Conservation (phyloP, 1,140 invertebrate genomes). For the Sipha flava region DNA sequence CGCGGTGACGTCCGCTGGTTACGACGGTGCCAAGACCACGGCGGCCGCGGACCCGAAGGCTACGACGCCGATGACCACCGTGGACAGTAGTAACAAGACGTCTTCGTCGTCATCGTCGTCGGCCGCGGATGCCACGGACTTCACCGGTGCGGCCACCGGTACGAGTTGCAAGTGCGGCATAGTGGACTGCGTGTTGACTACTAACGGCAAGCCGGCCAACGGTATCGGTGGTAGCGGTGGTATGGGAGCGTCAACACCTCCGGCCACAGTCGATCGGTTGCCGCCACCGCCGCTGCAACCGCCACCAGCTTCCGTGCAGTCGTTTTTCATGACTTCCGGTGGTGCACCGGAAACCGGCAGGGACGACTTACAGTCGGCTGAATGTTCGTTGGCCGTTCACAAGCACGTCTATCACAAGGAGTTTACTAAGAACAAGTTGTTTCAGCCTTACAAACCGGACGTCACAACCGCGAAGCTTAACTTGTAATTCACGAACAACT, state of each 20-base stretch:
- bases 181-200: conserved; percentile 40
- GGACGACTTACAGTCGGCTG: conserved; percentile 2
- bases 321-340: not conserved
- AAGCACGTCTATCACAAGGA: conserved; percentile 13
- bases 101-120: conserved; percentile 11
- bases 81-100: conserved; percentile 37
- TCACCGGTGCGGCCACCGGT: conserved; percentile 39
- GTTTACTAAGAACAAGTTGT: conserved; percentile 37
- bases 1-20: conserved; percentile 25
- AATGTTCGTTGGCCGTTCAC: conserved; percentile 10
- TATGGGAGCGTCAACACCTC: not conserved
- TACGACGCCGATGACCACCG: conserved; percentile 13
- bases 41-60: not conserved
- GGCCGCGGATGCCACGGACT: conserved; percentile 29
- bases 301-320: not conserved
- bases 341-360: not conserved
- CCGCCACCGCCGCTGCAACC: not conserved
- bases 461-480: not conserved
- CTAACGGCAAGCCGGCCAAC: not conserved
- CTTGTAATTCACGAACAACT: not conserved
- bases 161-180: conserved; percentile 40
- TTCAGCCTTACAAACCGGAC: conserved; percentile 40
- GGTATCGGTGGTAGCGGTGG: not conserved
- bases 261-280: not conserved
- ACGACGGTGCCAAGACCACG: not conserved